A percentile compares a stretch with the other conserved stretches of the same genome.
These are phyloP conservation scores for Neoniphon sammara DNA, from an alignment of 2,797 vertebrate species.

Conservation along the genomic window DNA sequence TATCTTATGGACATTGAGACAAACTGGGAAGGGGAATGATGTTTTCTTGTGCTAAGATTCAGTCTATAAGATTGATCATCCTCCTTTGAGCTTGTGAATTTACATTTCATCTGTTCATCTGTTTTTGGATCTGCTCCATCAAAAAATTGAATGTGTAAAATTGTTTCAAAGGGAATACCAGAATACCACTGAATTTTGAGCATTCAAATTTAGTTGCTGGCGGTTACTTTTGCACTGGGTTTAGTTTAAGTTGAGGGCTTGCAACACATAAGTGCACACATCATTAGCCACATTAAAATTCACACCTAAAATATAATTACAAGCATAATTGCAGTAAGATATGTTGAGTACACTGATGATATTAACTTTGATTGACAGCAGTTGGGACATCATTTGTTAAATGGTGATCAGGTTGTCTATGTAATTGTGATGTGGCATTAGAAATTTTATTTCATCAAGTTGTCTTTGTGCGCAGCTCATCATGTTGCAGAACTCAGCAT, in stretches of 20 bases:
- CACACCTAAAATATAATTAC: no score
- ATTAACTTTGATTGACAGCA: no score
- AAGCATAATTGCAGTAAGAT: no score
- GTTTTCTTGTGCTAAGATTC: neutral
- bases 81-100: neutral
- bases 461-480: no score
- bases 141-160: neutral
- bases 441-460: no score
- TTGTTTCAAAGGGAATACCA: neutral
- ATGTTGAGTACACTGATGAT: no score
- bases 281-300: no score
- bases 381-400: no score
- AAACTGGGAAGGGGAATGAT: neutral
- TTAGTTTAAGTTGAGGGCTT: neutral
- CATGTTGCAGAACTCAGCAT: no score
- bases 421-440: no score
- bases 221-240: neutral
- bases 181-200: neutral
- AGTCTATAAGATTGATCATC: neutral
- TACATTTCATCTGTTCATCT: neutral
- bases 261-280: neutral
- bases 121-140: no score
- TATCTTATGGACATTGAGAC: constrained; percentile 19
- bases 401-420: no score
- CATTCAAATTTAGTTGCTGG: neutral